Conservation (phyloP, 2,113 vertebrate species). For the Aptenodytes patagonicus region DNA sequence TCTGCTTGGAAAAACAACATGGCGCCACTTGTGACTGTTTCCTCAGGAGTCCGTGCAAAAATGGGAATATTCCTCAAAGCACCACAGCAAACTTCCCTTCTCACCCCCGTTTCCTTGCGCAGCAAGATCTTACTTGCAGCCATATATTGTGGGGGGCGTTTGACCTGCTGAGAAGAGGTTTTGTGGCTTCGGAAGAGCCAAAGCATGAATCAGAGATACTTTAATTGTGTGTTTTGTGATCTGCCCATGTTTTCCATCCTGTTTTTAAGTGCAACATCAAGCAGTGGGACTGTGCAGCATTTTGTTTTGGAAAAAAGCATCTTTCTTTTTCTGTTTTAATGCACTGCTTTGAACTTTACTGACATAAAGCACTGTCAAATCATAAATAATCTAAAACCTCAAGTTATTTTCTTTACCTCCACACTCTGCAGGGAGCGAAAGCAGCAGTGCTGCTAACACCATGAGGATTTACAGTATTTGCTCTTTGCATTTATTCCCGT, state of each 20-base stretch:
- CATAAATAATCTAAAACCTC: neutral
- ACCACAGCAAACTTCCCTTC: neutral
- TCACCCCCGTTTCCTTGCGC: neutral
- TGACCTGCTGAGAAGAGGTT: neutral
- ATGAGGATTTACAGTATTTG: neutral
- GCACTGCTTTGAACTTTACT: conserved; percentile 3
- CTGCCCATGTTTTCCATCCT: neutral
- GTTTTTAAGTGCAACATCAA: neutral
- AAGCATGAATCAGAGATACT: neutral
- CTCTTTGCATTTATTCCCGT: neutral
- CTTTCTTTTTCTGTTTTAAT: neutral
- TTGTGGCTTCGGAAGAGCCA: neutral
- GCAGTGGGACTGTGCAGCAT: neutral
- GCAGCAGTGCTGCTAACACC: neutral
- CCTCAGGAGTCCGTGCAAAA: neutral
- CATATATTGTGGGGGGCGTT: fast-evolving
- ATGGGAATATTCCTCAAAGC: conserved; percentile 12
- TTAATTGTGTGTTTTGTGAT: neutral
- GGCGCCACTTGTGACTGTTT: neutral
- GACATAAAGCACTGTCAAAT: neutral
- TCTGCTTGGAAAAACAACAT: neutral
- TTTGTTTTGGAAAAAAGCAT: conserved; percentile 11
- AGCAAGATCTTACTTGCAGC: neutral
- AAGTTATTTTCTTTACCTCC: conserved; percentile 40
- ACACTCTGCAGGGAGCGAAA: neutral